A percentile compares a stretch with the other conserved stretches of the same genome.
Evolutionary conservation across 2,797 vertebrate genomes (phyloP).

Genomic region (Morelia viridis): DNA sequence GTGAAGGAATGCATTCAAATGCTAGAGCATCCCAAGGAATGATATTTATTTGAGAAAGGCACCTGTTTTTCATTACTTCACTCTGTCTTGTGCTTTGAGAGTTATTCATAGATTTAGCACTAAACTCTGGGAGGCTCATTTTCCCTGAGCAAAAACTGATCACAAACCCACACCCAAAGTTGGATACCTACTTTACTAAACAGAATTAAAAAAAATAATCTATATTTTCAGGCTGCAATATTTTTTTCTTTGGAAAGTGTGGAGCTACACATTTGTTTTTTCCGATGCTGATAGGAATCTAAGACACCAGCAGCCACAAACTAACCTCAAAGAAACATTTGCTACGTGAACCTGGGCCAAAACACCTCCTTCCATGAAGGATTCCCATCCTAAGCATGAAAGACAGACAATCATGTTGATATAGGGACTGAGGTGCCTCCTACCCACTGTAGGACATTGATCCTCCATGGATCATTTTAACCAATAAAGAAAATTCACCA

Average conservation of each 20-base stretch:
- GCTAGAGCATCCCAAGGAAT: constrained; percentile 38
- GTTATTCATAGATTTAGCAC: constrained; percentile 39
- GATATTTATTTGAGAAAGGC: constrained; percentile 46
- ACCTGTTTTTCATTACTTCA: constrained; percentile 60
- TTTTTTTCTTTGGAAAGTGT: background rate
- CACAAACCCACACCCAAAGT: background rate
- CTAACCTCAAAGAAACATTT: background rate
- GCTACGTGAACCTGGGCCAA: background rate
- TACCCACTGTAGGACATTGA: no score
- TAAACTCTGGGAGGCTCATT: constrained; percentile 47
- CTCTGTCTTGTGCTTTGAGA: constrained; percentile 29
- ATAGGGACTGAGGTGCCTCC: background rate
- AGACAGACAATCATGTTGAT: background rate
- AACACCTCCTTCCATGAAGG: no score
- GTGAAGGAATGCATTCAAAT: constrained; percentile 44
- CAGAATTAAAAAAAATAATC: background rate
- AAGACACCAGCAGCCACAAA: background rate
- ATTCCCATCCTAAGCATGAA: background rate
- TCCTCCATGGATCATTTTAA: background rate
- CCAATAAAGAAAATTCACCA: background rate
- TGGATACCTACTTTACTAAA: constrained; percentile 1
- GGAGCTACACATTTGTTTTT: background rate
- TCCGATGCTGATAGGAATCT: background rate
- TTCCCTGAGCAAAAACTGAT: constrained; percentile 23
- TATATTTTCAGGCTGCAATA: constrained; percentile 12